Conservation (phyloP, 2,113 vertebrate species). For the Paracanthobrama guichenoti region DNA sequence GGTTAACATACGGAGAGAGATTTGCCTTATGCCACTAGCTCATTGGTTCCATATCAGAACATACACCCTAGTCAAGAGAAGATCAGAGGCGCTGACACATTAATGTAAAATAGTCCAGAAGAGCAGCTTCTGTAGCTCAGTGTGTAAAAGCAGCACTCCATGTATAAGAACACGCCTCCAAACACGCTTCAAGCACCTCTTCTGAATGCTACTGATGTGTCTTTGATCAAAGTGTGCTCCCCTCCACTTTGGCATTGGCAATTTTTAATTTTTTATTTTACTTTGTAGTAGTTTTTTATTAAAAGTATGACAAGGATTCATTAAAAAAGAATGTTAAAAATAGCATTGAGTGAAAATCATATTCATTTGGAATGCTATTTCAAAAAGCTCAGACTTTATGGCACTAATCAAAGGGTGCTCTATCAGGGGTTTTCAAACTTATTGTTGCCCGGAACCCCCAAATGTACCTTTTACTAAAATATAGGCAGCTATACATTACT, state of each 20-base stretch:
- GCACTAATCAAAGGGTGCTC: background rate
- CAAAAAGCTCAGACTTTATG: background rate
- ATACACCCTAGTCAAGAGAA: background rate
- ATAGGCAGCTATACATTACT: background rate
- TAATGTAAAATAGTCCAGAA: slow-evolving; percentile 10
- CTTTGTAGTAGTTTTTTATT: background rate
- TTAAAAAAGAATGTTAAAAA: slow-evolving; percentile 15
- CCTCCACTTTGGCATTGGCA: background rate
- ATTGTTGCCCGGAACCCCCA: background rate
- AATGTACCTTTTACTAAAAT: background rate
- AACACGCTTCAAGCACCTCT: slow-evolving; percentile 12
- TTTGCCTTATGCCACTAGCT: background rate
- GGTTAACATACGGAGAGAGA: background rate
- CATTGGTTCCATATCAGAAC: background rate
- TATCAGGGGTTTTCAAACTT: background rate
- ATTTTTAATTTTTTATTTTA: background rate
- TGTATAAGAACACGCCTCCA: slow-evolving; percentile 9
- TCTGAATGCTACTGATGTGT: slow-evolving; percentile 8
- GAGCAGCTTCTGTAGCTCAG: slow-evolving; percentile 5
- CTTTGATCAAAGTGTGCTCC: slow-evolving; percentile 2
- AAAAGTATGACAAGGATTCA: background rate
- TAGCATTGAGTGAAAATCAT: background rate
- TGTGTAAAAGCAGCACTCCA: background rate
- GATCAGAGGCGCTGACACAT: slow-evolving; percentile 18
- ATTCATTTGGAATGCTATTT: background rate